phyloP scores from a whole-genome alignment of 2,113 vertebrate genomes.

The Oxygymnocypris stewartii region DNA sequence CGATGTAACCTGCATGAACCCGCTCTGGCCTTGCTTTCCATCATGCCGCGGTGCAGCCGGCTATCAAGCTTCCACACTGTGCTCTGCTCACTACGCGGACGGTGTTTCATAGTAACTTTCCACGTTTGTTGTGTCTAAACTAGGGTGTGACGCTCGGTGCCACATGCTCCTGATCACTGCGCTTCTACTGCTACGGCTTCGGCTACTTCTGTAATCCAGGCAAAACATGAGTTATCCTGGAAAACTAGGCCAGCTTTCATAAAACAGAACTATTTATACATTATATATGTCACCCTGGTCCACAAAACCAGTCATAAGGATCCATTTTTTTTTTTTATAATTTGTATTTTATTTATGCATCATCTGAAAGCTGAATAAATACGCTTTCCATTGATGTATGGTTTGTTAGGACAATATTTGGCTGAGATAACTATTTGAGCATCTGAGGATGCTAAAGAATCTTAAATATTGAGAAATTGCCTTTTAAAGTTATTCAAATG shows the following conservation, averaged over 20 bases:
- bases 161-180: background rate
- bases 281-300: background rate
- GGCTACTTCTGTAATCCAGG: background rate
- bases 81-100: background rate
- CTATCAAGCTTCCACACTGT: background rate
- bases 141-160: background rate
- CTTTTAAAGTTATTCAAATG: no score
- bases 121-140: background rate
- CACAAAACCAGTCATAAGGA: background rate
- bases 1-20: conserved; percentile 26
- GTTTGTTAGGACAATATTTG: no score
- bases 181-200: background rate
- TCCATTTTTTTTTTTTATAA: no score
- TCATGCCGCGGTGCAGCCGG: conserved; percentile 7
- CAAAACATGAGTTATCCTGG: background rate
- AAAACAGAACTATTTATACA: background rate
- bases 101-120: background rate
- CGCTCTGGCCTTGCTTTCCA: conserved; percentile 29
- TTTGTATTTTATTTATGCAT: no score
- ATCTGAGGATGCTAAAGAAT: no score
- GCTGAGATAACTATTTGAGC: no score
- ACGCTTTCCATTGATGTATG: no score
- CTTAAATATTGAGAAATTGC: no score
- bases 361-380: no score
- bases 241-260: background rate